These are phyloP conservation scores for Cataglyphis cursor DNA, from an alignment of 2,888 invertebrate genomes.

Conservation along the genomic window DNA sequence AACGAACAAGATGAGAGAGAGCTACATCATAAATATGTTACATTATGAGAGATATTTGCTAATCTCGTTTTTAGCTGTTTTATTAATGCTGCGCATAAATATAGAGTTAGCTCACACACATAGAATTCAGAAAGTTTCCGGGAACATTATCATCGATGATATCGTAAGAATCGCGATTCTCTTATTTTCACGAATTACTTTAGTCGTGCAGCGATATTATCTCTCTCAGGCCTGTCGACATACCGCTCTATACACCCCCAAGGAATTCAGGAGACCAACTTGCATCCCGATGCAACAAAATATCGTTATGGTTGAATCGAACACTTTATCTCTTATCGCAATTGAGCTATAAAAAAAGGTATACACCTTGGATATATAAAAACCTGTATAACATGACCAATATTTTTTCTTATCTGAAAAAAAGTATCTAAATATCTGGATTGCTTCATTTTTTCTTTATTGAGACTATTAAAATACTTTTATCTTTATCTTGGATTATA, in stretches of 20 bases:
- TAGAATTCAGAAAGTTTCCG: conserved; percentile 29
- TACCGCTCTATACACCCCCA: not conserved
- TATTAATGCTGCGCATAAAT: not conserved
- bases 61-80: conserved; percentile 5
- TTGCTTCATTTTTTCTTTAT: not conserved
- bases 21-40: not conserved
- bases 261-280: conserved; percentile 21
- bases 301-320: conserved; percentile 23
- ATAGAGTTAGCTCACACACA: not conserved
- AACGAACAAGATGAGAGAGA: not conserved
- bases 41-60: conserved; percentile 24
- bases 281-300: conserved; percentile 8
- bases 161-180: conserved; percentile 28
- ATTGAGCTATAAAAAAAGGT: not conserved
- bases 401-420: not conserved
- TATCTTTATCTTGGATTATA: not conserved
- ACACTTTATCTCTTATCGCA: conserved; percentile 15
- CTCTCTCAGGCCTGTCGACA: conserved; percentile 11
- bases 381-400: not conserved
- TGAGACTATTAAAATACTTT: not conserved
- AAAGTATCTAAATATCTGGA: not conserved
- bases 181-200: conserved; percentile 27
- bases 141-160: conserved; percentile 25
- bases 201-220: conserved; percentile 26
- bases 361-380: not conserved